A percentile compares a stretch with the other conserved stretches of the same genome.
Conservation (phyloP, 64 coral and sea anemone genomes). For the Stylophora pistillata region DNA sequence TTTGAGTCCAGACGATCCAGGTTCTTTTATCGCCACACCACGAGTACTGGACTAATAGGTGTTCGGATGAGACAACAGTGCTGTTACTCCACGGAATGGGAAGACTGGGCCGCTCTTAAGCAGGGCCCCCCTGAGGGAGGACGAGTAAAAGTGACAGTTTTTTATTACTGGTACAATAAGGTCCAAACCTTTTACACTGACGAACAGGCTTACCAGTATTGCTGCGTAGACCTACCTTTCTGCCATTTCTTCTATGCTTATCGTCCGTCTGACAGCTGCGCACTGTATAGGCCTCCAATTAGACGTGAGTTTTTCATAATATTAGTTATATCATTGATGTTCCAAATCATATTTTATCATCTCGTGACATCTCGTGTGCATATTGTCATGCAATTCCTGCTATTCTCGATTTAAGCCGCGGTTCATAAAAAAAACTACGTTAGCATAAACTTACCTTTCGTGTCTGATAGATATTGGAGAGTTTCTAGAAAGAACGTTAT, state of each 20-base stretch:
- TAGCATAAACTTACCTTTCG: no score
- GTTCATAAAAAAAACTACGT: no score
- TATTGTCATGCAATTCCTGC: background rate
- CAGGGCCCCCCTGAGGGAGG: constrained; percentile 18
- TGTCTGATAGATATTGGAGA: no score
- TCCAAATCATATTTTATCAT: background rate
- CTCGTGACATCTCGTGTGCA: background rate
- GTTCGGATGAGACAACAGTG: constrained; percentile 27
- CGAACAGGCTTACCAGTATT: constrained; percentile 35
- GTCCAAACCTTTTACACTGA: background rate
- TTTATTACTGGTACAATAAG: background rate
- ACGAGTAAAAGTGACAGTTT: background rate
- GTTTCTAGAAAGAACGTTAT: no score
- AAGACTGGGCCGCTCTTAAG: constrained; percentile 11
- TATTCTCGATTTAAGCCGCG: no score
- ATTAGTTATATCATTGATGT: background rate
- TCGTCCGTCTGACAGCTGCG: constrained; percentile 44
- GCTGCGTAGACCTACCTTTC: constrained; percentile 45
- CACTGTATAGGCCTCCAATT: background rate
- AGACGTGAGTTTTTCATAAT: constrained; percentile 34
- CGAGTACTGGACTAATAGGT: background rate
- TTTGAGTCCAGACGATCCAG: constrained; percentile 4
- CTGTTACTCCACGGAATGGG: constrained; percentile 29
- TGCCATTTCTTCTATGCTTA: constrained; percentile 47
- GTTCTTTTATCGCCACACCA: background rate